Evolutionary conservation across 2,888 invertebrate genomes (phyloP).

Genomic region (Tinea trinotella): DNA sequence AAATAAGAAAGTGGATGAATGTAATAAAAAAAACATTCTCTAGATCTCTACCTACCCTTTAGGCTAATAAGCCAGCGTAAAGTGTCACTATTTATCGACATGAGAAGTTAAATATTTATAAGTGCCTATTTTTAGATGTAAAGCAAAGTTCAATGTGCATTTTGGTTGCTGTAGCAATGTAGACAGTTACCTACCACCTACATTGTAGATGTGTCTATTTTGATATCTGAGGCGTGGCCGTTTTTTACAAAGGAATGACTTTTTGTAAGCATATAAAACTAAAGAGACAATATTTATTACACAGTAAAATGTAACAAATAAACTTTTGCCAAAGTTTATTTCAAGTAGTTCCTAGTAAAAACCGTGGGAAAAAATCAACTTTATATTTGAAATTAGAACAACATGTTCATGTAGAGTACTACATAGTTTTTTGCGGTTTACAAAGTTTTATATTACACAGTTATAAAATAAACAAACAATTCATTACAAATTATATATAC

Average conservation of each 20-base stretch:
- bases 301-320: background rate
- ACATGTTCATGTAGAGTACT: background rate
- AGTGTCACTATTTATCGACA: too few relatives aligned
- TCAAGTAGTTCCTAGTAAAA: background rate
- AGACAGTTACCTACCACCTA: background rate
- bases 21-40: too few relatives aligned
- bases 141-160: background rate
- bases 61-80: too few relatives aligned
- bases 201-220: conserved; percentile 5
- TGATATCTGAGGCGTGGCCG: conserved; percentile 8
- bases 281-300: background rate
- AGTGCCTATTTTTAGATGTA: background rate
- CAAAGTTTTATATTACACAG: background rate
- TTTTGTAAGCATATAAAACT: background rate
- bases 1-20: too few relatives aligned
- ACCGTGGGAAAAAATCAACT: background rate
- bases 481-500: background rate
- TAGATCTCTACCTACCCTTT: too few relatives aligned
- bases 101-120: too few relatives aligned
- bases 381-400: background rate
- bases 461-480: background rate
- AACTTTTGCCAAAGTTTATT: background rate
- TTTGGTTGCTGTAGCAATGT: conserved; percentile 1
- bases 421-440: background rate
- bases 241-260: background rate